Conservation (phyloP, 2,797 vertebrate genomes). For the Apogon talboti region DNA sequence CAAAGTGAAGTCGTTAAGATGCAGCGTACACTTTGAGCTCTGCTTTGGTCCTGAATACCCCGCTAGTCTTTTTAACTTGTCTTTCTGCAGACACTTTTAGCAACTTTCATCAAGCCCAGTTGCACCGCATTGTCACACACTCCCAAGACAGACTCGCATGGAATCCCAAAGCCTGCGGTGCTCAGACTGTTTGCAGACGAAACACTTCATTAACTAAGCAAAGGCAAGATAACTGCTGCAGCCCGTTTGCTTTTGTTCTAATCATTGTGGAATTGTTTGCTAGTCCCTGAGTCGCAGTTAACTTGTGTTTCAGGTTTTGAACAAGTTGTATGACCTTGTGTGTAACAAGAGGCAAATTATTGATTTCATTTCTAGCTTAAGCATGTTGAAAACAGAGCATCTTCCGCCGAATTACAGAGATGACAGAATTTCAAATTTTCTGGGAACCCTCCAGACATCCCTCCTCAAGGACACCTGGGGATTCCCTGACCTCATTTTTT, state of each 20-base stretch:
- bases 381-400: background rate
- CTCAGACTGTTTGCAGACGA: background rate
- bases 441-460: background rate
- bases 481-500: constrained; percentile 35
- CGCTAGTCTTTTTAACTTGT: background rate
- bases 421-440: constrained; percentile 5
- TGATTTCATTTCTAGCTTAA: background rate
- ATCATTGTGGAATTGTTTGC: too few species aligned
- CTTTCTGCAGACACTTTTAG: constrained; percentile 26
- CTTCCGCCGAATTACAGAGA: background rate
- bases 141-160: background rate
- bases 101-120: background rate
- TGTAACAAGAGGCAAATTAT: background rate
- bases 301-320: constrained; percentile 4
- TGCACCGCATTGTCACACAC: background rate
- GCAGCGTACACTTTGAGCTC: constrained; percentile 26
- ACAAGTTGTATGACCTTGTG: background rate
- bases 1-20: constrained; percentile 39
- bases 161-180: background rate
- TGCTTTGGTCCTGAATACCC: constrained; percentile 1
- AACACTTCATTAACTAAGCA: too few species aligned
- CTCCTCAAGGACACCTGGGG: constrained; percentile 7
- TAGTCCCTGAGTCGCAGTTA: background rate
- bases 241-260: too few species aligned
- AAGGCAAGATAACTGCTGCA: too few species aligned